Evolutionary conservation across 1,140 invertebrate genomes (phyloP), one percentile per base, ranked within the genome.

Genomic region (Hyles euphorbiae): DNA sequence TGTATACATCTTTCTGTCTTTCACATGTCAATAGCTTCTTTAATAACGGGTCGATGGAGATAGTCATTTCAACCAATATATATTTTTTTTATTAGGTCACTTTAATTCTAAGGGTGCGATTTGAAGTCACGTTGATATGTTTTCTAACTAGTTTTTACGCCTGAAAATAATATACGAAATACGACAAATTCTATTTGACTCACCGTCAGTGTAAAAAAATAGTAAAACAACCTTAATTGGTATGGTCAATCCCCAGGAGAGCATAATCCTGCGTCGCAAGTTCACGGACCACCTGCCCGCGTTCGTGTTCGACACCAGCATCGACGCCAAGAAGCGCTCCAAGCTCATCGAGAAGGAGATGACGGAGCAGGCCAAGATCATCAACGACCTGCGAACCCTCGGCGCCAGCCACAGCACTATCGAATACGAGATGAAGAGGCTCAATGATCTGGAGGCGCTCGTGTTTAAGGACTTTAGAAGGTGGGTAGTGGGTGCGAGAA

Each of bases 311-410:
- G 96, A 98, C 90, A 92, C 94, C 2, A 93, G 92, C 3, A 89
- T 98, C 44, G 97, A 98, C 83, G 93, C 96, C 0, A 96, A 96
- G 75, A 95, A 96, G 74, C 92, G 97, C 46, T 96, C 96, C 5
- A 95, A 97, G 76, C 90, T 98, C n/a, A 97, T 99, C 67, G 97
- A 99, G 86, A 96, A 97, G 78, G 97, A 98, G 88, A 98, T 99
- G 96, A 97, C 97, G 72, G 97, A 99, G 85, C 97, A 98, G 84
- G 92, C 96, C 0, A 97, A 97, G 88, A 95, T 98, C 44, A 98
- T 99, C 53, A 97, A 97, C 76, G 97, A 98, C 88, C 90, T 99
- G 53, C 91, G 95, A 74, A 94, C 95, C 3, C 87, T 98, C 11
- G 97, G 97, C 0, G 98, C 98, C 36, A 96, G 95, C n/a, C 94